A percentile compares a stretch with the other conserved stretches of the same genome.
Evolutionary conservation across 2,888 invertebrate species (phyloP).

Genomic region (Troglohyphantes excavatus): DNA sequence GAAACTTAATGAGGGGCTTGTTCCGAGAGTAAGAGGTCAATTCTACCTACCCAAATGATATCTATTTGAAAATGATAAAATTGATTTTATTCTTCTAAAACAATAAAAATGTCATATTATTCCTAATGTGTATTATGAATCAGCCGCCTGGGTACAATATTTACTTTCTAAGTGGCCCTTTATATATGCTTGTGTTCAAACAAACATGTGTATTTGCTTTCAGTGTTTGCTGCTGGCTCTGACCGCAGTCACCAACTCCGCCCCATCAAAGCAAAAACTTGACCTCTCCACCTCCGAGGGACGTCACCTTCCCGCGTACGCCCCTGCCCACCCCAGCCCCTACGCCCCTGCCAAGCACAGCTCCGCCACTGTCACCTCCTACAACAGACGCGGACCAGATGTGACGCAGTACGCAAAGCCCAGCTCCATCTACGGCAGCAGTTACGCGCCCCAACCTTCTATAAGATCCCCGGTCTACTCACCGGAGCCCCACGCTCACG

Average conservation of each 20-base stretch:
- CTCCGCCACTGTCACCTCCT: constrained; percentile 55
- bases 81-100: too few relatives aligned
- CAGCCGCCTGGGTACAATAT: too few relatives aligned
- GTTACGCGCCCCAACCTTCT: constrained; percentile 25
- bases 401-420: not conserved
- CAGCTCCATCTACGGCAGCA: constrained; percentile 58
- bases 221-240: constrained; percentile 46
- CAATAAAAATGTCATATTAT: too few relatives aligned
- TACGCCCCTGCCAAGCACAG: constrained; percentile 41
- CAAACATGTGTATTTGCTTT: not conserved
- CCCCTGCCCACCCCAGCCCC: not conserved
- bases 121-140: too few relatives aligned
- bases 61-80: too few relatives aligned
- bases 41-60: too few relatives aligned
- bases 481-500: constrained; percentile 23
- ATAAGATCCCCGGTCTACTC: constrained; percentile 28
- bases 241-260: constrained; percentile 14
- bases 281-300: constrained; percentile 54
- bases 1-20: too few relatives aligned
- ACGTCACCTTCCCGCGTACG: constrained; percentile 31
- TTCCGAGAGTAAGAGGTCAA: too few relatives aligned
- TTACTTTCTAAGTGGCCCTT: too few relatives aligned
- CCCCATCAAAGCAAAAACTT: constrained; percentile 3
- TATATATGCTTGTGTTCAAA: too few relatives aligned
- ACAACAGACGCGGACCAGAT: constrained; percentile 65